Evolutionary conservation across 2,113 vertebrate genomes (phyloP), one percentile per base, ranked within the genome.

Genomic region (Microcebus tavaratra): DNA sequence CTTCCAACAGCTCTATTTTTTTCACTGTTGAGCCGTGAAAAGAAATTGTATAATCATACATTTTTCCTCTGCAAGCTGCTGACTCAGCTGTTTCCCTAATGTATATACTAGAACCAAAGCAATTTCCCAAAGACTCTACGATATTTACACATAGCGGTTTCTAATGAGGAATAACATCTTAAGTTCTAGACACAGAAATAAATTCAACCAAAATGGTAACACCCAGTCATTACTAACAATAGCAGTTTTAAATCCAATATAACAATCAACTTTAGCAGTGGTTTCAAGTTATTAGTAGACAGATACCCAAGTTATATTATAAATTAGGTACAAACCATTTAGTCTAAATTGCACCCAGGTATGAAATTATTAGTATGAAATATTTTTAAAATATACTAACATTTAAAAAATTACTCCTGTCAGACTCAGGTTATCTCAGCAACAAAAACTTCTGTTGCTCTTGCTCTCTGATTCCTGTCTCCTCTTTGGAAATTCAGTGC

Each of bases 21-120:
- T 65, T 65, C 2, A 50, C 86, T 86, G 48, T 39, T 67, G 63
- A 90, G 88, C 57, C 2, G 6, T 80, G 48, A 67, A 72, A 36
- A 88, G 72, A n/a, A 96, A 95, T 96, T 91, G 98, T 79, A 94
- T 95, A 96, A 98, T 80, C 21, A 88, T 92, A 90, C n/a, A 78
- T 79, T 80, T 48, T 53, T 87, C n/a, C 13, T 85, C 20, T 85
- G 85, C 55, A 90, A 95, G 53, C 86, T 96, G 85, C 96, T 98
- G 94, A 93, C 8, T 92, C 84, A 95, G 83, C 63, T 75, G 10
- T 83, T 88, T 90, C 12, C 21, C 85, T 67, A 72, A 73, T 13
- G 50, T 68, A 29, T 70, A 42, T 39, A 92, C 89, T 72, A 48
- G 31, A 90, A 72, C 17, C 59, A 82, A 72, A 85, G 45, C 48